Percentiles rank a stretch among this genome's conserved stretches.
Evolutionary conservation across 1,140 invertebrate species (phyloP).

Genomic region (Brachionus sp.): DNA sequence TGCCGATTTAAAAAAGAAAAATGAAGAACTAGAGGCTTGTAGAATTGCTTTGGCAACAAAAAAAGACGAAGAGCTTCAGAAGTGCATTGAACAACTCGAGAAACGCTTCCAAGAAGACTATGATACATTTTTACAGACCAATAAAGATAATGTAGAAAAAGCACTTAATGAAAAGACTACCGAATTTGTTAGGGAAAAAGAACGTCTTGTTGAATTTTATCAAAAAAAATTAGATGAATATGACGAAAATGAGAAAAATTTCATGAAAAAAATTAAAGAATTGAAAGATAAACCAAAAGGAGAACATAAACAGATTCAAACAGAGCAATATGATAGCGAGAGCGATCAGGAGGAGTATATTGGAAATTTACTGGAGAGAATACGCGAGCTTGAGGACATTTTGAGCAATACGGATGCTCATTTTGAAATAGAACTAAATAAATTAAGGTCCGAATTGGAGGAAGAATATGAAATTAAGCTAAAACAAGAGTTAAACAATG

Average conservation of each 20-base stretch:
- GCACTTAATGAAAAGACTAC: conserved; percentile 22
- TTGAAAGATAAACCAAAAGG: neutral
- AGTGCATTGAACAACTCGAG: conserved; percentile 21
- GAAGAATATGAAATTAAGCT: conserved; percentile 35
- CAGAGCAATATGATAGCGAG: neutral
- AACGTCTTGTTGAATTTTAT: conserved; percentile 10
- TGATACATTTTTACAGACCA: conserved; percentile 13
- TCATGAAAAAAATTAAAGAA: conserved; percentile 7
- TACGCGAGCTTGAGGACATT: conserved; percentile 6
- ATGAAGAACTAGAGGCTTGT: neutral
- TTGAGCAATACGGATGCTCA: conserved; percentile 33
- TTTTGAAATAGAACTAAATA: conserved; percentile 40
- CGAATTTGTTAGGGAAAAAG: neutral
- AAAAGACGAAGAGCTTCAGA: conserved; percentile 38
- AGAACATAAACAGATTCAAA: neutral
- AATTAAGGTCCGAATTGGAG: conserved; percentile 26
- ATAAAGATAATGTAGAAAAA: neutral
- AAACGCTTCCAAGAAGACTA: conserved; percentile 43
- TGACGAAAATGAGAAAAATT: neutral
- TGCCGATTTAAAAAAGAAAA: neutral
- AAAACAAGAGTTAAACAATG: neutral
- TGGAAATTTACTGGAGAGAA: neutral
- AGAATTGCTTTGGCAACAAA: neutral
- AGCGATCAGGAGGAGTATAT: conserved; percentile 3
- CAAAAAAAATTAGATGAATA: conserved; percentile 12